phyloP scores from a whole-genome alignment of 1,140 invertebrate genomes.

The Tetragnatha versicolor region DNA sequence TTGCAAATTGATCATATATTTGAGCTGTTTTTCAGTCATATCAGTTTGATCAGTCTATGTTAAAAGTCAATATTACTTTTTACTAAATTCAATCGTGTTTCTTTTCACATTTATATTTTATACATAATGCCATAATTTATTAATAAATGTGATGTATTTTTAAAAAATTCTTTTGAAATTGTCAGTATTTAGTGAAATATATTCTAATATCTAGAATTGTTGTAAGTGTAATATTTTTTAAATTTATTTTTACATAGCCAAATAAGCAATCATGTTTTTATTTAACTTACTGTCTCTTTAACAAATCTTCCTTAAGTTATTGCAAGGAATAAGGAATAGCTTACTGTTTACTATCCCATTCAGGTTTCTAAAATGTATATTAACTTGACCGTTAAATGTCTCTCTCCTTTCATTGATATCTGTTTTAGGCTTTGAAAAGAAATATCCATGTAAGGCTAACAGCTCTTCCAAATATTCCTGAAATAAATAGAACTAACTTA shows the following conservation, averaged over 20 bases:
- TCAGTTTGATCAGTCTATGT: no score
- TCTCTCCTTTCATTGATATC: not conserved
- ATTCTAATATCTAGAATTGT: no score
- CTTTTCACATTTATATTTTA: no score
- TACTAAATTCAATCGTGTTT: no score
- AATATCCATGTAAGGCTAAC: slow-evolving; percentile 73
- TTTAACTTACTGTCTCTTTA: not conserved
- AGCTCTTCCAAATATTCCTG: slow-evolving; percentile 64
- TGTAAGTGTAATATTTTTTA: no score
- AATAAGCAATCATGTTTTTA: not conserved
- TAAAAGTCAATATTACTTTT: no score
- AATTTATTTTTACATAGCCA: not conserved
- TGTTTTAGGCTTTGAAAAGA: slow-evolving; percentile 67
- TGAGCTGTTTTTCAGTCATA: no score
- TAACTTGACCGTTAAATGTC: not conserved
- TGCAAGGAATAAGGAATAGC: not conserved
- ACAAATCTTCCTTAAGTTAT: not conserved
- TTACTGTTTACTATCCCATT: not conserved
- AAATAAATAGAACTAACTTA: slow-evolving; percentile 61
- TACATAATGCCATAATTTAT: no score
- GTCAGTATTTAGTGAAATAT: no score
- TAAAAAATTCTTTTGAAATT: no score
- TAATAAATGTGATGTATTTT: no score
- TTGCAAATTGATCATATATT: no score
- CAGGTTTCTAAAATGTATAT: not conserved